A percentile compares a stretch with the other conserved stretches of the same genome.
Evolutionary conservation across 2,113 vertebrate species (phyloP).

Genomic region (Atractosteus spatula): DNA sequence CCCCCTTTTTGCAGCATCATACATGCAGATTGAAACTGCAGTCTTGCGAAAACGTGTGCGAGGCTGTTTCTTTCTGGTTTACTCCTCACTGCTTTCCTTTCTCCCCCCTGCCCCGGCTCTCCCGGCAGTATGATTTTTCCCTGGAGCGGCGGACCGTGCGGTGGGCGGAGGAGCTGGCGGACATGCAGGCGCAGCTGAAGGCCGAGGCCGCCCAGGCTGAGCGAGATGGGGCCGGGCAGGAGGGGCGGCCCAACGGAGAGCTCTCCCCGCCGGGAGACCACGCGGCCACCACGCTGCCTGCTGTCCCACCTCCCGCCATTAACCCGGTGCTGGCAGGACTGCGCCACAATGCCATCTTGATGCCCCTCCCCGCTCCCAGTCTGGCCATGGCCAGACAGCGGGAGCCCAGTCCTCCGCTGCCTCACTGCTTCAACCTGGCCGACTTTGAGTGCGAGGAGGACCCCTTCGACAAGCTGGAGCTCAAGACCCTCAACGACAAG

Average conservation of each 20-base stretch:
- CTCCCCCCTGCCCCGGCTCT: not conserved
- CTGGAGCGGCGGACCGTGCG: slow-evolving; percentile 81
- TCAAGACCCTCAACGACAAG: slow-evolving; percentile 93
- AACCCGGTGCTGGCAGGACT: slow-evolving; percentile 87
- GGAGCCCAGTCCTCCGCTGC: slow-evolving; percentile 73
- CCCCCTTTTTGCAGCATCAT: too few relatives aligned
- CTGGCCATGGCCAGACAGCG: slow-evolving; percentile 59
- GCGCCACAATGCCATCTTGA: slow-evolving; percentile 88
- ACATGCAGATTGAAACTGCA: too few relatives aligned
- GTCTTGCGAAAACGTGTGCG: too few relatives aligned
- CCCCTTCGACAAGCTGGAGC: slow-evolving; percentile 92
- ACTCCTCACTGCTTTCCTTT: not conserved
- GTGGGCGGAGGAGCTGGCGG: slow-evolving; percentile 83
- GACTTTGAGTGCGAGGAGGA: slow-evolving; percentile 98
- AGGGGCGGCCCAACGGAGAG: slow-evolving; percentile 31
- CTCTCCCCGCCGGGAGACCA: slow-evolving; percentile 44
- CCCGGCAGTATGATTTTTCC: slow-evolving; percentile 87
- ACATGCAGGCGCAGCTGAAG: slow-evolving; percentile 63
- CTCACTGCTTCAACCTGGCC: slow-evolving; percentile 82
- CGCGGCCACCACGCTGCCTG: slow-evolving; percentile 18
- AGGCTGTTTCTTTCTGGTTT: too few relatives aligned
- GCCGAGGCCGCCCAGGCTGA: slow-evolving; percentile 49
- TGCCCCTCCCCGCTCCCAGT: slow-evolving; percentile 84
- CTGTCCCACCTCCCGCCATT: slow-evolving; percentile 75
- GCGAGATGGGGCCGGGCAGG: slow-evolving; percentile 21